A percentile compares a stretch with the other conserved stretches of the same genome.
Evolutionary conservation across 2,888 invertebrate species (phyloP).

Genomic region (Pachydiplax longipennis): DNA sequence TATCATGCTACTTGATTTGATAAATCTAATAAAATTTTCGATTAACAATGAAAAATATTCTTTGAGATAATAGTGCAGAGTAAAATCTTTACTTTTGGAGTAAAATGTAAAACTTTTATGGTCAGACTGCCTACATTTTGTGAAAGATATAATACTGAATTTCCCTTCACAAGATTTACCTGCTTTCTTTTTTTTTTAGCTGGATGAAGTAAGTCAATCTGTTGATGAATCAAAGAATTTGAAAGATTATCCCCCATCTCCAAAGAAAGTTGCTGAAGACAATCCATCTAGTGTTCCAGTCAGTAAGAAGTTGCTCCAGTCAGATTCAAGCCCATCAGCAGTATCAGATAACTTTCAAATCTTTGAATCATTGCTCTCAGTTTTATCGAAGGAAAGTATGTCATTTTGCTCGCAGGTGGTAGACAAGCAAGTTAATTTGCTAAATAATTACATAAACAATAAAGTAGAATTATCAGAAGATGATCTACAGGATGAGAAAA

Average conservation of each 20-base stretch:
- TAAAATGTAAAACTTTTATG: no score
- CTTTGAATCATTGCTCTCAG: neutral
- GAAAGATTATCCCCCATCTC: neutral
- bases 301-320: neutral
- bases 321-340: neutral
- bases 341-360: neutral
- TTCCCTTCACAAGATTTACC: no score
- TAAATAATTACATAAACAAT: neutral
- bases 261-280: neutral
- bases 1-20: no score
- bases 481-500: neutral
- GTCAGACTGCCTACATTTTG: no score
- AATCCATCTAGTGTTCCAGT: neutral
- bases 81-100: no score
- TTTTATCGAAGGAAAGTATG: constrained; percentile 3
- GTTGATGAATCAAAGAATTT: neutral
- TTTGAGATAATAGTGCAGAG: no score
- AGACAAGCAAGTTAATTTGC: neutral
- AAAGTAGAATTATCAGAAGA: neutral
- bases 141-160: no score
- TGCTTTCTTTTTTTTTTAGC: neutral
- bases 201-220: neutral
- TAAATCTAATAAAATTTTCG: no score
- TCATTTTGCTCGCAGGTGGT: neutral
- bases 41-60: no score